phyloP scores from a whole-genome alignment of 1,140 invertebrate species.

The Diabrotica undecimpunctata region DNA sequence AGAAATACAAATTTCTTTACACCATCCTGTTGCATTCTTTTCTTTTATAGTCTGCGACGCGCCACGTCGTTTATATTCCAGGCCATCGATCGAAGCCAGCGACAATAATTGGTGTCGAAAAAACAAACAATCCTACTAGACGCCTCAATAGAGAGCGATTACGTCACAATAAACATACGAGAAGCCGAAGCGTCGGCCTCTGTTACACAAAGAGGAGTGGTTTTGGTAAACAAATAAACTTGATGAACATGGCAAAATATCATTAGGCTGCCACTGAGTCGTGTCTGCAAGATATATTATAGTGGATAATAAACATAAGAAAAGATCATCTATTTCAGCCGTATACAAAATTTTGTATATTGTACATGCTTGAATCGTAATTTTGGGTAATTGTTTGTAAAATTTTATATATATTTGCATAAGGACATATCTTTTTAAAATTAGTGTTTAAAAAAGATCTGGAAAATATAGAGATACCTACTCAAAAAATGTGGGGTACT shows the following conservation, averaged over 20 bases:
- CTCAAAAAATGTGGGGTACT: too few relatives aligned
- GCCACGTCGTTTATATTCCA: background rate
- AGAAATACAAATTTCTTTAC: too few relatives aligned
- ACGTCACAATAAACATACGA: conserved; percentile 2
- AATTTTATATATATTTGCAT: too few relatives aligned
- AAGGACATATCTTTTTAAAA: too few relatives aligned
- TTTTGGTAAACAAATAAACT: background rate
- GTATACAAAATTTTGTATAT: background rate
- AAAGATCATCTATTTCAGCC: background rate
- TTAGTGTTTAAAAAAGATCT: too few relatives aligned
- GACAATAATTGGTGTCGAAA: conserved; percentile 2
- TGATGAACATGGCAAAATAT: background rate
- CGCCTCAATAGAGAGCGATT: conserved; percentile 1
- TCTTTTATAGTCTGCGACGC: background rate
- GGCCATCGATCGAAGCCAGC: background rate
- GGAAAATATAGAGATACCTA: too few relatives aligned
- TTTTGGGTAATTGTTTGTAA: too few relatives aligned
- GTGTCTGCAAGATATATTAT: background rate
- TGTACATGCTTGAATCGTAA: too few relatives aligned
- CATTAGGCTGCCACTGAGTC: background rate
- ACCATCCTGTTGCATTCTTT: background rate
- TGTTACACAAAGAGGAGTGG: conserved; percentile 1
- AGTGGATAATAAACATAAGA: background rate
- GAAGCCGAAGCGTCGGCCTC: background rate
- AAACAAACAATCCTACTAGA: background rate